These are phyloP conservation scores for Brachyistius frenatus DNA, from an alignment of 2,113 vertebrate species.

Conservation along the genomic window DNA sequence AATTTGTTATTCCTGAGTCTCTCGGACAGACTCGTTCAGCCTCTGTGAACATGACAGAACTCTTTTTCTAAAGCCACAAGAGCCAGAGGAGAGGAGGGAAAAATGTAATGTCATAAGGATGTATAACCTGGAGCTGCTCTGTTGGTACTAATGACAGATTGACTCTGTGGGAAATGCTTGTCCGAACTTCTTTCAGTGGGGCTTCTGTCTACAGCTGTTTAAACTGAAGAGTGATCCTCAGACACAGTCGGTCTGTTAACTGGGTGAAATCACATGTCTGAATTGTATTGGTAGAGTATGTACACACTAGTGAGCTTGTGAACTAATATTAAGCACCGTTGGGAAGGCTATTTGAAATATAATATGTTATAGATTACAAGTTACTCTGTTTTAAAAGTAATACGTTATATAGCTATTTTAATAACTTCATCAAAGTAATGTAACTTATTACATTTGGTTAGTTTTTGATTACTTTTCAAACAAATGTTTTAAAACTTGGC, in stretches of 20 bases:
- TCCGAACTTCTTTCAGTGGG: slow-evolving; percentile 17
- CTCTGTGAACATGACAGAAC: slow-evolving; percentile 30
- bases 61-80: slow-evolving; percentile 51
- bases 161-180: slow-evolving; percentile 45
- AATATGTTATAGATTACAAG: too few relatives aligned
- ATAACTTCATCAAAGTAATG: too few relatives aligned
- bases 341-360: too few relatives aligned
- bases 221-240: background rate
- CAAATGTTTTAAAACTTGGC: too few relatives aligned
- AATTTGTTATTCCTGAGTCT: slow-evolving; percentile 57
- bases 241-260: background rate
- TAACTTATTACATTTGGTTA: too few relatives aligned
- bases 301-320: background rate
- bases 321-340: too few relatives aligned
- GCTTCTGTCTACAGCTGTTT: slow-evolving; percentile 15
- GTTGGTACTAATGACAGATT: slow-evolving; percentile 12
- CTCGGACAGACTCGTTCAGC: slow-evolving; percentile 20
- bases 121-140: slow-evolving; percentile 47
- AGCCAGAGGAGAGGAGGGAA: slow-evolving; percentile 22
- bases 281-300: background rate
- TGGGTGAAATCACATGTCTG: background rate
- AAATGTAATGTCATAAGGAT: slow-evolving; percentile 44
- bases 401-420: too few relatives aligned
- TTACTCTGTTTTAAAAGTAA: too few relatives aligned
- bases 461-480: too few relatives aligned